Evolutionary conservation across 1,140 invertebrate species (phyloP).

Genomic region (Lethrus apterus): DNA sequence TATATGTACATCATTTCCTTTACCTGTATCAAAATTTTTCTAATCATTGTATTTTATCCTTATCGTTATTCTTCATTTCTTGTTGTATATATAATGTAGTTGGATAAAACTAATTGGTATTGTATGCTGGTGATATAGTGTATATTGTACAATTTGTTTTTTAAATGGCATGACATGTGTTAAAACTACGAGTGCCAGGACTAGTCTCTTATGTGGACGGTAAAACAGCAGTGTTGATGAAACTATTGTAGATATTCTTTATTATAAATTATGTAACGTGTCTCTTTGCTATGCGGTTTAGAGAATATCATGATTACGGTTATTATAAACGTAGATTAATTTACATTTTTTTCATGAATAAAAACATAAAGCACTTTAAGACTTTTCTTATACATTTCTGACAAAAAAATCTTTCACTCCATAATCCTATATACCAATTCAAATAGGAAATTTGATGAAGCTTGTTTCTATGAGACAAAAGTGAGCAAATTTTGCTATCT

Average conservation of each 20-base stretch:
- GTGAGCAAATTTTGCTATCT: too few relatives aligned
- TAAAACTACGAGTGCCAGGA: conserved; percentile 18
- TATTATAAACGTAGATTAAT: conserved; percentile 29
- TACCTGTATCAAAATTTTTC: conserved; percentile 12
- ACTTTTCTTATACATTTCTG: too few relatives aligned
- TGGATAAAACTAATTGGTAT: conserved; percentile 4
- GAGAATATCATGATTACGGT: conserved; percentile 22
- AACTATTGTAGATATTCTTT: conserved; percentile 29
- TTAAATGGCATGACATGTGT: conserved; percentile 27
- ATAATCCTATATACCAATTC: too few relatives aligned
- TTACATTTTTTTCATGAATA: conserved; percentile 35
- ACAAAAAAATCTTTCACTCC: too few relatives aligned
- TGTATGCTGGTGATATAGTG: conserved; percentile 18
- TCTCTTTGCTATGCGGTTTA: conserved; percentile 25
- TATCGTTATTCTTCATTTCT: too few relatives aligned
- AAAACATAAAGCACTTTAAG: conserved; percentile 25
- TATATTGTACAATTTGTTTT: conserved; percentile 24
- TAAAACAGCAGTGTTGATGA: conserved; percentile 15
- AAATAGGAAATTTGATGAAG: too few relatives aligned
- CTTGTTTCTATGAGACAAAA: too few relatives aligned
- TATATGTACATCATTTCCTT: conserved; percentile 7
- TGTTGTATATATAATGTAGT: too few relatives aligned
- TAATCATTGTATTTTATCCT: conserved; percentile 7
- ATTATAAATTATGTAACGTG: conserved; percentile 25
- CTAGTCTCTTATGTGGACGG: conserved; percentile 23